A percentile compares a stretch with the other conserved stretches of the same genome.
These are phyloP conservation scores for Actinopyga echinites DNA, from an alignment of 53 echinoderm and acorn worm genomes.

Conservation along the genomic window DNA sequence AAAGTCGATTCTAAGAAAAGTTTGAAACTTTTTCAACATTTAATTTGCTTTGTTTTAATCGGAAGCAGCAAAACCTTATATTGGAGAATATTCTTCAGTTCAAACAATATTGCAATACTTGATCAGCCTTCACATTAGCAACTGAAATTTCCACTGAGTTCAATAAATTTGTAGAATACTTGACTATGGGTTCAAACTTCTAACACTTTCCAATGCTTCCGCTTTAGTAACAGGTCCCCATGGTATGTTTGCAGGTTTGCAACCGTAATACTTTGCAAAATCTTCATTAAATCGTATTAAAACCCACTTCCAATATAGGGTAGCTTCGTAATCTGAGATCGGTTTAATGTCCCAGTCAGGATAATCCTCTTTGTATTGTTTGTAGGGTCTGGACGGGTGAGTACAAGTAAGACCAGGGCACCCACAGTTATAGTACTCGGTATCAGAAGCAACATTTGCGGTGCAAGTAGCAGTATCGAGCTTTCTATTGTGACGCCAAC, in stretches of 20 bases:
- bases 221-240: not conserved
- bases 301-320: conserved; percentile 31
- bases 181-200: no score
- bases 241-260: not conserved
- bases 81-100: no score
- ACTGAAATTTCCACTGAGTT: no score
- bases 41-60: no score
- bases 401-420: not conserved
- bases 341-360: conserved; percentile 22
- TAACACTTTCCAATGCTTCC: conserved; percentile 2
- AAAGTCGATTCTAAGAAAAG: no score
- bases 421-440: not conserved
- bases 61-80: no score
- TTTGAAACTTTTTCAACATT: no score
- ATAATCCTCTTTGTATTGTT: conserved; percentile 6
- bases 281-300: not conserved
- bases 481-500: not conserved
- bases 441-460: conserved; percentile 16
- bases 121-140: no score
- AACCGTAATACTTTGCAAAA: not conserved
- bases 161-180: no score
- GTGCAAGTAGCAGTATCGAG: not conserved
- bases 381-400: not conserved
- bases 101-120: no score
- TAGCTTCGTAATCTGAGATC: conserved; percentile 14